These are phyloP conservation scores for Nerophis ophidion DNA, from an alignment of 2,113 vertebrate genomes.

Conservation along the genomic window DNA sequence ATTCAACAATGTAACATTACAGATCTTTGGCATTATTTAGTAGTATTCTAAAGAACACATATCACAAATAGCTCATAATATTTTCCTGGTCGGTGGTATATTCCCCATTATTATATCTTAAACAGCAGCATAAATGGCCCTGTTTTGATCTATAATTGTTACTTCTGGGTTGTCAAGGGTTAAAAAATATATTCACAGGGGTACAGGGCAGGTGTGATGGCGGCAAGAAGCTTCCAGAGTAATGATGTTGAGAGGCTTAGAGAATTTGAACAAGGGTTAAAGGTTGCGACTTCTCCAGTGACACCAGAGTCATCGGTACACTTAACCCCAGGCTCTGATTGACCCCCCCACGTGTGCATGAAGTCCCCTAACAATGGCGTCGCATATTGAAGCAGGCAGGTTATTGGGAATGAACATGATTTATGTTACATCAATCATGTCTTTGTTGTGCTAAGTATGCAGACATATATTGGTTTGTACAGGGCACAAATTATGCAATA, in stretches of 20 bases:
- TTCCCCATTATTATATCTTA: too few species aligned
- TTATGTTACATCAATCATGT: neutral
- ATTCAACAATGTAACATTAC: too few species aligned
- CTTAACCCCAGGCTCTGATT: conserved; percentile 66
- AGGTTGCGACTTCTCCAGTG: conserved; percentile 50
- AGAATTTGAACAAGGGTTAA: conserved; percentile 41
- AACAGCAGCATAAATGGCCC: too few species aligned
- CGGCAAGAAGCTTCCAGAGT: conserved; percentile 40
- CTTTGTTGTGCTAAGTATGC: neutral
- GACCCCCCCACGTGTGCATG: conserved; percentile 34
- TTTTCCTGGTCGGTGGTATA: too few species aligned
- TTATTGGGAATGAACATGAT: conserved; percentile 17
- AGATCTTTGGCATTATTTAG: too few species aligned
- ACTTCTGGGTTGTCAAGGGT: neutral
- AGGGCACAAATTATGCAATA: neutral
- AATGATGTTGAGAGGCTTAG: neutral
- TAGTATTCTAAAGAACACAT: too few species aligned
- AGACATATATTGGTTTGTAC: neutral
- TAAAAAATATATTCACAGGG: conserved; percentile 35
- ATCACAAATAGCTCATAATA: too few species aligned
- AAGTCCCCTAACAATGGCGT: conserved; percentile 36
- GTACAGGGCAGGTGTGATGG: conserved; percentile 50
- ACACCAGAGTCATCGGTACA: conserved; percentile 59
- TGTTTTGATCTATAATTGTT: too few species aligned
- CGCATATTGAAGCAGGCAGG: conserved; percentile 9